Evolutionary conservation across 2,888 invertebrate genomes (phyloP).

Genomic region (Scaptomyza flava): DNA sequence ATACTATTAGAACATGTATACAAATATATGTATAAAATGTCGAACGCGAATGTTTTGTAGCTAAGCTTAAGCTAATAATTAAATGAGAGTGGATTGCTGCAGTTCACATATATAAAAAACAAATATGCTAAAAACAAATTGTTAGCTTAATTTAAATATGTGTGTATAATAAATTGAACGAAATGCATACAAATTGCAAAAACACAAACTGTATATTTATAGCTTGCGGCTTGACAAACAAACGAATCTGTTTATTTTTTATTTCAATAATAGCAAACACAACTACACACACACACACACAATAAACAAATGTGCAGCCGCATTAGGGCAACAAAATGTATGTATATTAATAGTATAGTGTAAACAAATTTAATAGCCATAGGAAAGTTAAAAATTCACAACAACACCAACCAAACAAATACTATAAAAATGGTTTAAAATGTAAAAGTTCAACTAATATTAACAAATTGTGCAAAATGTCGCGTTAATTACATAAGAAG

Average conservation of each 20-base stretch:
- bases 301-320: constrained; percentile 16
- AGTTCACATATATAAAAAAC: constrained; percentile 12
- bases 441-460: constrained; percentile 62
- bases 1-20: constrained; percentile 23
- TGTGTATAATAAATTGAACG: constrained; percentile 41
- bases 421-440: constrained; percentile 52
- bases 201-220: constrained; percentile 37
- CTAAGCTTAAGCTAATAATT: constrained; percentile 48
- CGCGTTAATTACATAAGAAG: constrained; percentile 46
- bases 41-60: constrained; percentile 44
- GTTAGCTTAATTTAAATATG: constrained; percentile 49
- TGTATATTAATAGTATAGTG: constrained; percentile 36
- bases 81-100: constrained; percentile 25
- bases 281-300: background rate
- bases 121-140: constrained; percentile 34
- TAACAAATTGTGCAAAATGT: constrained; percentile 46
- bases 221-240: constrained; percentile 52
- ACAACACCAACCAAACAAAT: constrained; percentile 11
- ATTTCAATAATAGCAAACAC: constrained; percentile 27
- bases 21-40: constrained; percentile 21
- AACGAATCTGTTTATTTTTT: constrained; percentile 35
- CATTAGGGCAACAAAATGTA: constrained; percentile 30
- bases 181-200: constrained; percentile 39
- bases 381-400: constrained; percentile 61
- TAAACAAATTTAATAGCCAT: constrained; percentile 52